Base-by-base conservation (phyloP, 2,888 invertebrate species). In the Sacculina carcini region DNA sequence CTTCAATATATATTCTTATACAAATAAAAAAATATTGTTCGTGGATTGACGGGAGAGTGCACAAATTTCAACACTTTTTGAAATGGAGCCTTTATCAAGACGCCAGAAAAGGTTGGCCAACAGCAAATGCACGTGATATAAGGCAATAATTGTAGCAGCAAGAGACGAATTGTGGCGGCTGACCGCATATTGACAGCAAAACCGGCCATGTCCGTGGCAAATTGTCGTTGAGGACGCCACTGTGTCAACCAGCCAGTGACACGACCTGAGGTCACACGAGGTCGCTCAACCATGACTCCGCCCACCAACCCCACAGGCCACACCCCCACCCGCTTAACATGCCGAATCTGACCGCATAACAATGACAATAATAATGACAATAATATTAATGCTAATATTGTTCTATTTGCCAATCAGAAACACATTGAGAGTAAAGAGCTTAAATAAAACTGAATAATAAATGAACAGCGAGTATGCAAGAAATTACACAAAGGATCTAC, bases 151-250 rank as follows among this genome's bases (percentile, higher is more conserved):
- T 40, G 9, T 10, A 40, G 19, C 9, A 19, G 19, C 21, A 40
- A 40, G 21, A 40, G 10, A 7, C 16, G 16, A 40, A n/a, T n/a
- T n/a, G 1, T 10, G 16, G 21, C n/a, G 5, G 6, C 39, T 24
- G 31, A 50, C 16, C 54, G 47, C 2, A 83, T 67, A 63, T 84
- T 85, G 38, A 90, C 78, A 7, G 83, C 89, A 63, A 92, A 94
- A 0, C 87, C 92, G 1, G 96, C 96, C 96, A 98, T 98, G 62
- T 98, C 96, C 34, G 92, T 77, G 1, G 96, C 90, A 69, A 94
- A 98, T 0, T 83, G 79, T 54, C 96, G 70, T 59, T 85, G 78
- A 0, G 89, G 81, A 61, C 81, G 79, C 85, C 89, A 96, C 1
- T 76, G 80, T 1, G 79, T 78, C 59, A 73, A 74, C 64, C 75